These are phyloP conservation scores for Danionella dracula DNA, from an alignment of 2,797 vertebrate genomes.

Conservation along the genomic window DNA sequence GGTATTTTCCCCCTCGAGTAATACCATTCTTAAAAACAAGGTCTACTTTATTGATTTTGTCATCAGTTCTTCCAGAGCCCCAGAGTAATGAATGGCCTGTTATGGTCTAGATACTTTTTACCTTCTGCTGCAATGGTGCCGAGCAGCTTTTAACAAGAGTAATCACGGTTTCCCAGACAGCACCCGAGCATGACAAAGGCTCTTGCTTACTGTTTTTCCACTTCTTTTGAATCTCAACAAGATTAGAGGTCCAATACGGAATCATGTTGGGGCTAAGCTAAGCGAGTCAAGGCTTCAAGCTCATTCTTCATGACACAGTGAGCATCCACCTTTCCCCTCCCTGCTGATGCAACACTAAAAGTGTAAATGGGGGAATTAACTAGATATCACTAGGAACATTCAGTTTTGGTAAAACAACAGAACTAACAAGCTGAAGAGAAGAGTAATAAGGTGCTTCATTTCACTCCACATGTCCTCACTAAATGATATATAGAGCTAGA, in stretches of 20 bases:
- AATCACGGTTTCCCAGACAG: slow-evolving; percentile 36
- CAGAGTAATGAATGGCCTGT: slow-evolving; percentile 42
- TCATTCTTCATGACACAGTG: slow-evolving; percentile 27
- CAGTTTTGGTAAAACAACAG: slow-evolving; percentile 7
- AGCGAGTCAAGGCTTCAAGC: slow-evolving; percentile 25
- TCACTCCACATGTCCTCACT: slow-evolving; percentile 24
- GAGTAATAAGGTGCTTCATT: slow-evolving; percentile 39
- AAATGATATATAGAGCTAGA: no score
- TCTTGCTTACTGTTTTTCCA: not conserved
- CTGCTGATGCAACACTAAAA: slow-evolving; percentile 24
- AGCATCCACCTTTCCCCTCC: slow-evolving; percentile 32
- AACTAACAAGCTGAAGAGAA: slow-evolving; percentile 38
- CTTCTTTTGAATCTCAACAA: not conserved
- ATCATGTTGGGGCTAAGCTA: slow-evolving; percentile 23
- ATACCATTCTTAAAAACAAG: no score
- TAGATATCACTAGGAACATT: slow-evolving; percentile 31
- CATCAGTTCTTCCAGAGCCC: slow-evolving; percentile 39
- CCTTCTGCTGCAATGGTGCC: slow-evolving; percentile 34
- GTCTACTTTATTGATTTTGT: slow-evolving; percentile 48
- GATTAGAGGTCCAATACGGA: slow-evolving; percentile 41
- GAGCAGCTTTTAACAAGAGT: slow-evolving; percentile 38
- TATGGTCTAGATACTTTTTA: slow-evolving; percentile 29
- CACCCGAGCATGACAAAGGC: slow-evolving; percentile 30
- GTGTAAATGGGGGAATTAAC: slow-evolving; percentile 33
- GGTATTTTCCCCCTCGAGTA: no score